phyloP scores from a whole-genome alignment of 1,140 invertebrate species.

The Diachasmimorpha longicaudata region DNA sequence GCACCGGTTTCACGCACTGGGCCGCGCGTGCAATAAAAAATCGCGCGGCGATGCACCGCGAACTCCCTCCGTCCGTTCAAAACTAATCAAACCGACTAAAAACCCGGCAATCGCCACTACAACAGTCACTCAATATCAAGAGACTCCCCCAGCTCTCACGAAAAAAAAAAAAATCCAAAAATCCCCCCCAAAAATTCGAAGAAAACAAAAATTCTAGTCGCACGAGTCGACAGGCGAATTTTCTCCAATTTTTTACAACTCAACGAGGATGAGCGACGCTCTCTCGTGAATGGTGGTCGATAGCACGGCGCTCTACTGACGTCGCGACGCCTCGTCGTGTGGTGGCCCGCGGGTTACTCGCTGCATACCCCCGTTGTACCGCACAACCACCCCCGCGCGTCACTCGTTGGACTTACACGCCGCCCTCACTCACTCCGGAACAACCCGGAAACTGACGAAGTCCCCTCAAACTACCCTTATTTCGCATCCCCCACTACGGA shows the following conservation, averaged over 20 bases:
- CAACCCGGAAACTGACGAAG: conserved; percentile 58
- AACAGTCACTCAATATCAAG: not conserved
- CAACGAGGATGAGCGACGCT: conserved; percentile 25
- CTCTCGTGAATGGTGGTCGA: conserved; percentile 53
- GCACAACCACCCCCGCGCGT: conserved; percentile 22
- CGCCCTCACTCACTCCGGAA: conserved; percentile 42
- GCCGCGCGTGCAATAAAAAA: conserved; percentile 16
- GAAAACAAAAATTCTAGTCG: too few relatives aligned
- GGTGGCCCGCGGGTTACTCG: conserved; percentile 45
- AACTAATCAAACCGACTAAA: not conserved
- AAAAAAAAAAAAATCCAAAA: not conserved
- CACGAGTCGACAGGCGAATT: not conserved
- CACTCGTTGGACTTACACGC: conserved; percentile 34
- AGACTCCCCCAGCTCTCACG: not conserved
- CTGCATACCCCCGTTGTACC: conserved; percentile 15
- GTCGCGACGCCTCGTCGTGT: conserved; percentile 58
- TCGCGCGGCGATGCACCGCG: conserved; percentile 18
- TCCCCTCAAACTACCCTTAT: conserved; percentile 49
- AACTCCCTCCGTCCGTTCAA: not conserved
- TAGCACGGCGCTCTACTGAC: conserved; percentile 60
- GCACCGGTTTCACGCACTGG: conserved; percentile 18
- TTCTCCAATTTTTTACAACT: not conserved
- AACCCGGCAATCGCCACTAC: not conserved
- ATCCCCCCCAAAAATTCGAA: too few relatives aligned
- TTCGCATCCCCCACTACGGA: conserved; percentile 38